Percentiles rank a stretch among this genome's conserved stretches.
phyloP scores from a whole-genome alignment of 1,140 invertebrate species.

The Bradynema listronoti region DNA sequence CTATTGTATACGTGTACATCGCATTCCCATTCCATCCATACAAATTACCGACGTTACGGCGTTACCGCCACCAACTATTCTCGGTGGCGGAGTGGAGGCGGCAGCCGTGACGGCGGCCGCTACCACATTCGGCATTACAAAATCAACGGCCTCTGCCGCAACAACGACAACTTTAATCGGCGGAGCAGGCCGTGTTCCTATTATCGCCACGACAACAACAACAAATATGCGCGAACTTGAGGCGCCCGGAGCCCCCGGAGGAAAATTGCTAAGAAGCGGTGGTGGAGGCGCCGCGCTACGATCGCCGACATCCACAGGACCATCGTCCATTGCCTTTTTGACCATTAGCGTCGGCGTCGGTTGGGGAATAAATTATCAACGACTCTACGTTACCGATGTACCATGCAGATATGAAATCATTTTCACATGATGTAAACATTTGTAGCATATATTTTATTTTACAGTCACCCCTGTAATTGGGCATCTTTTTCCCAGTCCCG shows the following conservation, averaged over 20 bases:
- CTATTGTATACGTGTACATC: constrained; percentile 57
- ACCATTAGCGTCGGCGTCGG: constrained; percentile 51
- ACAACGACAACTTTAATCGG: not conserved
- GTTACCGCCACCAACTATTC: not conserved
- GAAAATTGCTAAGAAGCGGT: constrained; percentile 11
- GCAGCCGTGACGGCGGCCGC: not conserved
- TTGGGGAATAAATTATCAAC: constrained; percentile 53
- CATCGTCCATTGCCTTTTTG: constrained; percentile 39
- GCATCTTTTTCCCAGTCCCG: no score
- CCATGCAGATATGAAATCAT: constrained; percentile 56
- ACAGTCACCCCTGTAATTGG: no score
- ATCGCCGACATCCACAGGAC: constrained; percentile 6
- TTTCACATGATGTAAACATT: constrained; percentile 32
- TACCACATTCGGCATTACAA: not conserved
- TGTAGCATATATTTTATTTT: no score
- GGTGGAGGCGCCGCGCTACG: not conserved
- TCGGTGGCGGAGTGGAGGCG: not conserved
- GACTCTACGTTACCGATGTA: constrained; percentile 46
- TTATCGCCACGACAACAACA: not conserved
- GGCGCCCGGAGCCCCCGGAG: constrained; percentile 8
- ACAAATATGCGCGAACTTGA: no score
- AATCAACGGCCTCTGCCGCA: not conserved
- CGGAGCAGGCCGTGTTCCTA: not conserved
- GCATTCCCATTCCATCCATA: no score
- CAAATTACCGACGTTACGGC: constrained; percentile 16